Evolutionary conservation across 2,113 vertebrate genomes (phyloP).

Genomic region (Rhadina sibilatrix): DNA sequence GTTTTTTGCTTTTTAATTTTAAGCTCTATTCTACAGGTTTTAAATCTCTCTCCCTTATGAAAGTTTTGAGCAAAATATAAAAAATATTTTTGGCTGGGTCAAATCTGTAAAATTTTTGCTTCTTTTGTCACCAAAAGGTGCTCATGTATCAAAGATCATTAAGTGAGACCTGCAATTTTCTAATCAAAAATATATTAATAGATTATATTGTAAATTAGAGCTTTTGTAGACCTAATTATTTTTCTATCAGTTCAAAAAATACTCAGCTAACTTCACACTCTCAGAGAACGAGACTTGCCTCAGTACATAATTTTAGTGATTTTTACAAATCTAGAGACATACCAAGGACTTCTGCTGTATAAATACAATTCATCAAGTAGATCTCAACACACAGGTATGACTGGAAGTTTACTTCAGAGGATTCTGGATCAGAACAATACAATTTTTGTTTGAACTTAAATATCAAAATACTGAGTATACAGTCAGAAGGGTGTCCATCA

Average conservation of each 20-base stretch:
- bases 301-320: neutral
- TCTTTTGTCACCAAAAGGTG: constrained; percentile 34
- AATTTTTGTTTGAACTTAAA: neutral
- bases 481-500: neutral
- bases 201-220: neutral
- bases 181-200: constrained; percentile 51
- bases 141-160: constrained; percentile 23
- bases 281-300: neutral
- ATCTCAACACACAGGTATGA: neutral
- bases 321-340: neutral
- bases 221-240: neutral
- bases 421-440: neutral
- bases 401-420: neutral
- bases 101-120: constrained; percentile 45
- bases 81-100: constrained; percentile 35
- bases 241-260: neutral
- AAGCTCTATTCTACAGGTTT: constrained; percentile 63
- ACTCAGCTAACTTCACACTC: neutral
- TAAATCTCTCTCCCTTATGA: constrained; percentile 50
- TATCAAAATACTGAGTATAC: neutral
- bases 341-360: neutral
- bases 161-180: neutral
- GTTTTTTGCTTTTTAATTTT: constrained; percentile 68
- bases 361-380: neutral
- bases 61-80: constrained; percentile 43